Conservation (phyloP, 2,888 invertebrate species). For the Prosopocoilus inquinatus region DNA sequence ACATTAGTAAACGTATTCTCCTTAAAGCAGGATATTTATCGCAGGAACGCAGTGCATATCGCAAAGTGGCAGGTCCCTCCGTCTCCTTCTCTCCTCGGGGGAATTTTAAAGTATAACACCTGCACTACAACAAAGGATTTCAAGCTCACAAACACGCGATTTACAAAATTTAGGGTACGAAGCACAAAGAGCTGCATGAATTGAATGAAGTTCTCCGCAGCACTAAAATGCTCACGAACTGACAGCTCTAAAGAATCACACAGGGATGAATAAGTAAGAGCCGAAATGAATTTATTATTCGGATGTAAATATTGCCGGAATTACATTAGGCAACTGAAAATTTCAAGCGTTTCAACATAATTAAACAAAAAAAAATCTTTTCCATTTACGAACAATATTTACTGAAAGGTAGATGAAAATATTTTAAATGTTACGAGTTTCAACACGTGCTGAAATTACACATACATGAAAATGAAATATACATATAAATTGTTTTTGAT, state of each 20-base stretch:
- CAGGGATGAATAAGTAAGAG: constrained; percentile 10
- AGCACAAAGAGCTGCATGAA: constrained; percentile 21
- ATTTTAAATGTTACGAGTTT: too few relatives aligned
- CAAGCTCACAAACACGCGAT: constrained; percentile 12
- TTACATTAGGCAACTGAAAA: too few relatives aligned
- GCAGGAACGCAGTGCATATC: background rate
- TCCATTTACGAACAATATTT: too few relatives aligned
- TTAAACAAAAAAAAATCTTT: too few relatives aligned
- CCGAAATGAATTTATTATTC: too few relatives aligned
- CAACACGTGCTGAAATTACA: too few relatives aligned
- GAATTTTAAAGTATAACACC: constrained; percentile 3
- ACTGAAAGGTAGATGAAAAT: too few relatives aligned
- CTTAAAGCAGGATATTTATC: background rate
- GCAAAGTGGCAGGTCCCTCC: background rate
- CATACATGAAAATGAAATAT: too few relatives aligned
- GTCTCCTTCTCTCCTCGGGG: background rate
- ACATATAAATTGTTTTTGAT: too few relatives aligned
- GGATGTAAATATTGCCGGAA: too few relatives aligned
- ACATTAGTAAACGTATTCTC: background rate
- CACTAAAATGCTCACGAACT: constrained; percentile 20
- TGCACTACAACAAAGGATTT: constrained; percentile 13
- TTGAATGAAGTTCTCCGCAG: constrained; percentile 19
- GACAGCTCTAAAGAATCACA: constrained; percentile 25
- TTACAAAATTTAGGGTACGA: background rate
- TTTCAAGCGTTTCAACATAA: too few relatives aligned